A percentile compares a stretch with the other conserved stretches of the same genome.
Evolutionary conservation across 2,797 vertebrate genomes (phyloP).

Genomic region (Pterois miles): DNA sequence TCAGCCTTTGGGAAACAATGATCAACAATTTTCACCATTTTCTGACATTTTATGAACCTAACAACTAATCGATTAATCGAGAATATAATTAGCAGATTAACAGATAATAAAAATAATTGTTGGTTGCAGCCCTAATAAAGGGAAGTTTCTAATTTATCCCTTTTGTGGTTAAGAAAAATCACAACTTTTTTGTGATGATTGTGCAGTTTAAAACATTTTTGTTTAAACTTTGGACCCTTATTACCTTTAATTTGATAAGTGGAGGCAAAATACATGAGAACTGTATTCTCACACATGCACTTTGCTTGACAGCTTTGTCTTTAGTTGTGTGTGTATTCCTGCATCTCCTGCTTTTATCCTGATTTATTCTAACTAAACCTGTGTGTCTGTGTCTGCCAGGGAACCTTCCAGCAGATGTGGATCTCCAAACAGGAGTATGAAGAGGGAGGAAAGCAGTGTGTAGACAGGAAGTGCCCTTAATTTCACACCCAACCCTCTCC

Average conservation of each 20-base stretch:
- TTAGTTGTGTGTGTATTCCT: neutral
- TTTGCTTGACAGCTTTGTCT: neutral
- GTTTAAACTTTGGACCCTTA: neutral
- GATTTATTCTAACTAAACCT: neutral
- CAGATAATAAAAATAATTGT: no score
- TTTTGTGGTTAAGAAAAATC: neutral
- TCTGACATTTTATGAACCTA: no score
- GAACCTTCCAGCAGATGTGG: conserved; percentile 99
- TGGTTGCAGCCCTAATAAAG: neutral
- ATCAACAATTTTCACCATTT: no score
- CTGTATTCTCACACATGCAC: neutral
- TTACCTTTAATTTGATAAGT: neutral
- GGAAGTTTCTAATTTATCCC: neutral
- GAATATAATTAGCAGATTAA: no score
- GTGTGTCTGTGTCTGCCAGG: conserved; percentile 78
- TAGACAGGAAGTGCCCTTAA: conserved; percentile 98
- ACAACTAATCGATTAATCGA: no score
- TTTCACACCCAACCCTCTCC: conserved; percentile 37
- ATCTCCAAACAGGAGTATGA: conserved; percentile 99
- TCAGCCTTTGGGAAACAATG: no score
- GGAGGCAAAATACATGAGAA: neutral
- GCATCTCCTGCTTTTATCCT: neutral
- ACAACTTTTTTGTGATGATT: neutral
- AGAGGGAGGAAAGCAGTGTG: conserved; percentile 98
- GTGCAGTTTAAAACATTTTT: neutral